Evolutionary conservation across 2,113 vertebrate genomes (phyloP).

Genomic region (Propithecus coquereli): DNA sequence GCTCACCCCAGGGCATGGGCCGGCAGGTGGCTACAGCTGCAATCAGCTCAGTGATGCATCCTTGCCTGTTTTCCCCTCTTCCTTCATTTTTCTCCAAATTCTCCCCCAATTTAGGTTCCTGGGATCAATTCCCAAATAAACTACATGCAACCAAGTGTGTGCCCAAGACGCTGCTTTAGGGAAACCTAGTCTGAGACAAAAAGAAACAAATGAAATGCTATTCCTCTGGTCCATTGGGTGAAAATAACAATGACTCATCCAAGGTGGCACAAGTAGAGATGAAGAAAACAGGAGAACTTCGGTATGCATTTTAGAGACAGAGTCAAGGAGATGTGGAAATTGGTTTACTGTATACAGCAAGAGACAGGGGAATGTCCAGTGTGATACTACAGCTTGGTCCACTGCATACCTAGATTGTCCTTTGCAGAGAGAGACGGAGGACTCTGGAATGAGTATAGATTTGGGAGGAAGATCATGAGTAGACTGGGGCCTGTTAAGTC

Average conservation of each 20-base stretch:
- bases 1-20: neutral
- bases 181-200: neutral
- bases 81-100: neutral
- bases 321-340: neutral
- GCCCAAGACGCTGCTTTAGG: neutral
- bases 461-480: too few species aligned
- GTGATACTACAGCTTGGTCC: neutral
- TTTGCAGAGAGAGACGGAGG: neutral
- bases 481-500: neutral
- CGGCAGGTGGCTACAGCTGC: too few species aligned
- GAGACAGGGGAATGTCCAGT: neutral
- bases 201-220: neutral
- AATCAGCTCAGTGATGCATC: neutral
- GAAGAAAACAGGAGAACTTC: fast-evolving
- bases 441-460: neutral
- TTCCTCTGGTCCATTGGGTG: neutral
- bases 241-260: neutral
- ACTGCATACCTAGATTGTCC: neutral
- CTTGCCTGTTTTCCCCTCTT: neutral
- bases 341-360: neutral
- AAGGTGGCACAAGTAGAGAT: too few species aligned
- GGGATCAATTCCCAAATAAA: neutral
- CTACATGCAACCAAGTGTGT: neutral
- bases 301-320: neutral
- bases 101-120: neutral